Evolutionary conservation across 2,888 invertebrate genomes (phyloP).

Genomic region (Cristatella mucedo): DNA sequence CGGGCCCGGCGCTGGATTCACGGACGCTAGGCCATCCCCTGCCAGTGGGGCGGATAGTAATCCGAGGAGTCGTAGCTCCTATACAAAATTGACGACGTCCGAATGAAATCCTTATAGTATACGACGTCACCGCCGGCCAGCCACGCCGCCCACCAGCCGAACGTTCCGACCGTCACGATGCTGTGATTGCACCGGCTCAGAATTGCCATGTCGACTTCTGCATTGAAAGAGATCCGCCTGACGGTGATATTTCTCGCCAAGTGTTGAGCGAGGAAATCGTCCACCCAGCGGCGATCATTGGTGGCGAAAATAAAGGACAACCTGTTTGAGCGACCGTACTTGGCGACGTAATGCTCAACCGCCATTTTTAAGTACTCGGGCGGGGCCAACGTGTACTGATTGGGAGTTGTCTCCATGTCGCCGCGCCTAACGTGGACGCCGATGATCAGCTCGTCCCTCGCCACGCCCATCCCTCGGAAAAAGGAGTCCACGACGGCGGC

Average conservation of each 20-base stretch:
- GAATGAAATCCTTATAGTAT: too few species aligned
- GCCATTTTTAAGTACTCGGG: conserved; percentile 26
- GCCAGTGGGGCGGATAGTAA: conserved; percentile 36
- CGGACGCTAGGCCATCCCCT: too few species aligned
- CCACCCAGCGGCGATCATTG: conserved; percentile 31
- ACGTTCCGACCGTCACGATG: conserved; percentile 34
- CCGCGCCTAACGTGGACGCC: conserved; percentile 36
- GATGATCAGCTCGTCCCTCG: conserved; percentile 33
- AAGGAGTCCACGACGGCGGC: too few species aligned
- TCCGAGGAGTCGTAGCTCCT: conserved; percentile 25
- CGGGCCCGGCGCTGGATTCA: too few species aligned
- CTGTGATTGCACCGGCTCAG: conserved; percentile 28
- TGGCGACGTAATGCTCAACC: conserved; percentile 22
- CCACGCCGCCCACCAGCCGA: too few species aligned
- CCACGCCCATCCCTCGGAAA: too few species aligned
- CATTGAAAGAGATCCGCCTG: too few species aligned
- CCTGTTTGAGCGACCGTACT: conserved; percentile 15
- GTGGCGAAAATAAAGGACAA: too few species aligned
- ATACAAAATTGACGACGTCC: conserved; percentile 25
- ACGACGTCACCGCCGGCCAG: too few species aligned
- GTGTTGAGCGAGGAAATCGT: conserved; percentile 18
- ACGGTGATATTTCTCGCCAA: too few species aligned
- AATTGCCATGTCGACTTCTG: conserved; percentile 32
- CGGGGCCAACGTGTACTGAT: conserved; percentile 31
- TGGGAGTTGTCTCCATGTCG: conserved; percentile 28